Evolutionary conservation across 2,888 invertebrate genomes (phyloP), one percentile per base, ranked within the genome.

Genomic region (Blastobasis lacticolella): DNA sequence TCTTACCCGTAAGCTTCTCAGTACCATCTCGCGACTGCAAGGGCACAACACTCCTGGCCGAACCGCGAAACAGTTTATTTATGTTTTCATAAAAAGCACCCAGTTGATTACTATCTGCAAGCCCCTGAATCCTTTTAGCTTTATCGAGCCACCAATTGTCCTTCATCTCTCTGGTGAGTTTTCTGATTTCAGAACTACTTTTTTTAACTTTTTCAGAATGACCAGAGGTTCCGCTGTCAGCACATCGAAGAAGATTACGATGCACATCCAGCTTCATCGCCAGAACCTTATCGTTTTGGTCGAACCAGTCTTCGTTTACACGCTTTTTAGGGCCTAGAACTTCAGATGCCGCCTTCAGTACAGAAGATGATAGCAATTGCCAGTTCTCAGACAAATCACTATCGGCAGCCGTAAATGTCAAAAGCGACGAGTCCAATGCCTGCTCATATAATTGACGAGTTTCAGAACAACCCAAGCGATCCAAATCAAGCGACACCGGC

Each of bases 251-350:
- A 48, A 36, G 23, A 36, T 42, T 5, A 9, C 5, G 41, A 48
- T 48, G 36, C 8, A 6, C 7, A 4, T 47, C 23, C 1, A 54
- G 4, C 0, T 50, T 53, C 4, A 41, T 40, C n/a, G 36, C 40
- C 0, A 56, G 23, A 1, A 46, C 36, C 38, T 8, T 43, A 10
- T 56, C 53, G 43, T 54, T 53, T 8, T 56, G 52, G 45, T 58
- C 51, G 48, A 55, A 55, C 53, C 53, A 57, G 36, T 53, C 55
- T 9, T 53, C 50, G 36, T 53, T 49, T 6, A 37, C 43, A 6
- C 38, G 46, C 10, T 5, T 4, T 50, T 48, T 55, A 8, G 37
- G 0, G 0, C 56, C 56, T n/a, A 58, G 10, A 23, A 36, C 38
- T n/a, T 5, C 10, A 45, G 5, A 9, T 10, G 10, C 37, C 23